Evolutionary conservation across 35 echinoderm and acorn worm genomes (phyloP).

Genomic region (Hemicentrotus pulcherrimus): DNA sequence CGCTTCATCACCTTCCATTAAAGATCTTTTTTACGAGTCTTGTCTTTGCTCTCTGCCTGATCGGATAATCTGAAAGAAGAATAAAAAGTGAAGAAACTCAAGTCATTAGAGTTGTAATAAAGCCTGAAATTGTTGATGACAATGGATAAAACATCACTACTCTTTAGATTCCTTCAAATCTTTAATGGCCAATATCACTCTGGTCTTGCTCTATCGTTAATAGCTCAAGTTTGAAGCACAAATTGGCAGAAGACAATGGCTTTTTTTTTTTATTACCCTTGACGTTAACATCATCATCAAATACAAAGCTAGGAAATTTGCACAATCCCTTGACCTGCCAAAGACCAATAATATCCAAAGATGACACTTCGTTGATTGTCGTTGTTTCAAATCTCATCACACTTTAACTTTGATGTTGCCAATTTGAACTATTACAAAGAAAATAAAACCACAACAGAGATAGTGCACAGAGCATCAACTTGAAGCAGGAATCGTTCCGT

Average conservation of each 20-base stretch:
- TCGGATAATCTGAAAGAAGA: not conserved
- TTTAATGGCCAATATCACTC: conserved; percentile 2
- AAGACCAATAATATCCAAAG: not conserved
- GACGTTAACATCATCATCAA: not conserved
- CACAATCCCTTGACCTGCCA: not conserved
- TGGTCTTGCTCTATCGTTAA: not conserved
- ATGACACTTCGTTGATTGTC: not conserved
- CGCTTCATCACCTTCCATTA: not conserved
- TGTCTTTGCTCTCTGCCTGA: not conserved
- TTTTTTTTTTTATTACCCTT: not conserved
- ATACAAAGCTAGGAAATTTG: not conserved
- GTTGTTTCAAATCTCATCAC: not conserved
- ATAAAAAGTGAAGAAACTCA: not conserved
- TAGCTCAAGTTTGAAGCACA: not conserved
- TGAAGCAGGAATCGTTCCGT: not conserved
- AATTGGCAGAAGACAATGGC: not conserved
- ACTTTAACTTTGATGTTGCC: not conserved
- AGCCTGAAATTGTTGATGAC: not conserved
- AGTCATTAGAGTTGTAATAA: conserved; percentile 4
- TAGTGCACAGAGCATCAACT: not conserved
- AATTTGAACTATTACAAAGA: not conserved
- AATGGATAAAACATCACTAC: conserved; percentile 1
- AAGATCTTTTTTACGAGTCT: not conserved
- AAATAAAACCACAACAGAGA: not conserved
- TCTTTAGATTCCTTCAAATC: not conserved